Conservation (phyloP, 1,140 invertebrate species). For the Tachypleus tridentatus region DNA sequence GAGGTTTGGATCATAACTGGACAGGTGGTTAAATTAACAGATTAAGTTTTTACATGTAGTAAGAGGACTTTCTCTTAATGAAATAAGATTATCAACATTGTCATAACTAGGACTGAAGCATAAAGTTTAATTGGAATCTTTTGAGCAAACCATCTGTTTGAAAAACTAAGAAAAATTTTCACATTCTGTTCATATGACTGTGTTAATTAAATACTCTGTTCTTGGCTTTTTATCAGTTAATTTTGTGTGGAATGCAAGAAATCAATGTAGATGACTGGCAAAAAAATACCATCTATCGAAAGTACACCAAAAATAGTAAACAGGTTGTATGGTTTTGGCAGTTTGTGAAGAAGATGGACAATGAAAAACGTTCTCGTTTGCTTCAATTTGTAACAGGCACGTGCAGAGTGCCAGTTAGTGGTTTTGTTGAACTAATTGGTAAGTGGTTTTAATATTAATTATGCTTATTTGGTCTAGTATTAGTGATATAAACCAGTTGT, state of each 20-base stretch:
- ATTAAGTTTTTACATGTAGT: too few relatives aligned
- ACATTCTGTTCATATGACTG: too few relatives aligned
- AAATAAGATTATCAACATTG: too few relatives aligned
- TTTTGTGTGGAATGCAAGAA: slow-evolving; percentile 94
- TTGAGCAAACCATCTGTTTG: too few relatives aligned
- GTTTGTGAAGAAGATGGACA: slow-evolving; percentile 86
- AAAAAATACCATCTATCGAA: slow-evolving; percentile 81
- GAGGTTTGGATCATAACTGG: too few relatives aligned
- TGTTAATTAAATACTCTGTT: slow-evolving; percentile 9
- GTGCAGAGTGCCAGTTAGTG: slow-evolving; percentile 84
- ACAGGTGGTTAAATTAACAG: too few relatives aligned
- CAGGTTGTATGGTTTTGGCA: slow-evolving; percentile 55
- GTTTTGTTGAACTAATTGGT: slow-evolving; percentile 95
- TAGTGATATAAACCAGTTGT: too few relatives aligned
- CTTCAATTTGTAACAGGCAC: slow-evolving; percentile 47
- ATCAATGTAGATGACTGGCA: slow-evolving; percentile 99
- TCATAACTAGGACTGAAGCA: too few relatives aligned
- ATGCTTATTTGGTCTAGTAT: too few relatives aligned
- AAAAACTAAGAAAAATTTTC: too few relatives aligned
- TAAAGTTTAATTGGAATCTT: too few relatives aligned
- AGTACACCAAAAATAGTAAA: slow-evolving; percentile 90
- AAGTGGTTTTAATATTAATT: slow-evolving; percentile 2
- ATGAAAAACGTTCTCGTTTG: slow-evolving; percentile 70
- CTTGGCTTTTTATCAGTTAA: slow-evolving; percentile 37
- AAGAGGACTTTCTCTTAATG: too few relatives aligned